phyloP scores from a whole-genome alignment of 2,113 vertebrate species.

The Coptodon rendalli region DNA sequence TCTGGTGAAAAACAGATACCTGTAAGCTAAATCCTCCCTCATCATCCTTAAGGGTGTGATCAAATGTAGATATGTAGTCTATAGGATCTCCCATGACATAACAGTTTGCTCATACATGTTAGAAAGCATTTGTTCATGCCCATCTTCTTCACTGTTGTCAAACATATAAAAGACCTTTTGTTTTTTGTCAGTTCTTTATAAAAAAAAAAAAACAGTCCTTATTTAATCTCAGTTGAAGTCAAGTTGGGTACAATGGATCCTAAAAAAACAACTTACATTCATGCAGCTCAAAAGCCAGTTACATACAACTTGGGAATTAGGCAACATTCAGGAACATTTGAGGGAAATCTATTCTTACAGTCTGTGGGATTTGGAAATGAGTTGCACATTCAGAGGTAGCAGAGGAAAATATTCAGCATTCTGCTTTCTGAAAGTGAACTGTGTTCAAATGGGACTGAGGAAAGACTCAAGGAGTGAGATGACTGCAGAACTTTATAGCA shows the following conservation, averaged over 20 bases:
- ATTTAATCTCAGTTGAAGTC: background rate
- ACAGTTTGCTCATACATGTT: background rate
- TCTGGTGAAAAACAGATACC: background rate
- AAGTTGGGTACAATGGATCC: background rate
- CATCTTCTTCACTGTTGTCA: background rate
- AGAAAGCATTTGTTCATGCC: background rate
- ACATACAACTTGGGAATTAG: background rate
- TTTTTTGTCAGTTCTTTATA: background rate
- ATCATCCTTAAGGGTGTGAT: background rate
- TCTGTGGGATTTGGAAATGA: background rate
- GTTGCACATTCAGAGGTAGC: background rate
- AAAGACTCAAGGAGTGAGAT: background rate
- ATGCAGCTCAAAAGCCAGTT: background rate
- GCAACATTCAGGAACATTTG: background rate
- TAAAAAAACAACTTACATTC: background rate
- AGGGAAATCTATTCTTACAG: background rate
- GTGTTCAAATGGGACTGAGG: background rate
- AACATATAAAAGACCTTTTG: background rate
- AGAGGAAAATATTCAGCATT: background rate
- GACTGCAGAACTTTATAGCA: background rate
- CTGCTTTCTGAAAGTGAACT: background rate
- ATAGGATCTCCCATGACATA: background rate
- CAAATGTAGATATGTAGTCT: conserved; percentile 22
- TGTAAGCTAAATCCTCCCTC: background rate
- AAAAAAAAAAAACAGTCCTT: conserved; percentile 10